Conservation (phyloP, 2,888 invertebrate genomes). For the Busseola fusca region DNA sequence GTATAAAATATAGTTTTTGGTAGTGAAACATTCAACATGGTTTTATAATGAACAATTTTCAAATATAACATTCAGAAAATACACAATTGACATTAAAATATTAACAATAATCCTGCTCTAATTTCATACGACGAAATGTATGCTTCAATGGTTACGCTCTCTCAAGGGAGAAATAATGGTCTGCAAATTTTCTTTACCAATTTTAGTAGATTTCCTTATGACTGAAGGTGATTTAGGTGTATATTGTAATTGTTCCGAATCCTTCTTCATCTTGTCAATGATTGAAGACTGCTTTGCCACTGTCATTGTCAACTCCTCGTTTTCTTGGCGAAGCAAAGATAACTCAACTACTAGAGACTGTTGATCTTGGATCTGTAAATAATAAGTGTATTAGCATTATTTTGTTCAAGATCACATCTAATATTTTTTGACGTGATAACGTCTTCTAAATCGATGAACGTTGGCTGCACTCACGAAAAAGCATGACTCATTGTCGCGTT, state of each 20-base stretch:
- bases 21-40: slow-evolving; percentile 48
- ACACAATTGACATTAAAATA: slow-evolving; percentile 30
- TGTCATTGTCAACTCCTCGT: slow-evolving; percentile 83
- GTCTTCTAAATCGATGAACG: no score
- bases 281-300: slow-evolving; percentile 83
- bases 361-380: slow-evolving; percentile 85
- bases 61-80: slow-evolving; percentile 55
- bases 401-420: slow-evolving; percentile 1
- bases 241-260: slow-evolving; percentile 75
- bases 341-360: slow-evolving; percentile 85
- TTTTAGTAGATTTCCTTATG: slow-evolving; percentile 78
- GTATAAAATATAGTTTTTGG: slow-evolving; percentile 46
- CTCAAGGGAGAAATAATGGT: slow-evolving; percentile 82
- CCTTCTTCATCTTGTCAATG: slow-evolving; percentile 84
- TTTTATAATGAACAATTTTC: slow-evolving; percentile 43
- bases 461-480: no score
- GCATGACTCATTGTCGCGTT: no score
- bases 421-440: no score
- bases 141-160: slow-evolving; percentile 78
- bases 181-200: slow-evolving; percentile 84
- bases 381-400: slow-evolving; percentile 18
- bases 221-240: slow-evolving; percentile 83
- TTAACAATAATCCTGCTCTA: slow-evolving; percentile 18
- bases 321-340: slow-evolving; percentile 85
- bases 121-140: slow-evolving; percentile 17